A percentile compares a stretch with the other conserved stretches of the same genome.
These are phyloP conservation scores for Gyrodactylus salaris DNA, from an alignment of 1,140 invertebrate genomes.

Conservation along the genomic window DNA sequence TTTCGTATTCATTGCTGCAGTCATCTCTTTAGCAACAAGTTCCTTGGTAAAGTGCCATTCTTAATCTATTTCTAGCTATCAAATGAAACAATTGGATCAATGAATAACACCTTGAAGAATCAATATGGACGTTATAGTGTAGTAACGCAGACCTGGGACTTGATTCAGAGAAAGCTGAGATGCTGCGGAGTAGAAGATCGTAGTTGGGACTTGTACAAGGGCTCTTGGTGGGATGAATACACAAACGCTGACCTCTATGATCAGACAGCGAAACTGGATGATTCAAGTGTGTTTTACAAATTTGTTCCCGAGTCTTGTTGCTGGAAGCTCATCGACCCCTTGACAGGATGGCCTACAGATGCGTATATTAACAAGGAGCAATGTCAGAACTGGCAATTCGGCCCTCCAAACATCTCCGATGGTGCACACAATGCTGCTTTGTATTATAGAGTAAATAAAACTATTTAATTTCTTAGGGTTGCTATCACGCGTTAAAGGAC, in stretches of 20 bases:
- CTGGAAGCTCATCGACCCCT: not conserved
- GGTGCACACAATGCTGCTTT: constrained; percentile 2
- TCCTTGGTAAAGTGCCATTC: not conserved
- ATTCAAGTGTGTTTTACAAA: not conserved
- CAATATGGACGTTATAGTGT: not conserved
- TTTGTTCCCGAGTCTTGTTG: constrained; percentile 6
- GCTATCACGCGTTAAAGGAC: not conserved
- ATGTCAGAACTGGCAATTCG: constrained; percentile 3
- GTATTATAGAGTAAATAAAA: constrained; percentile 5
- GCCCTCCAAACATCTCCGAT: not conserved
- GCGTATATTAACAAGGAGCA: not conserved
- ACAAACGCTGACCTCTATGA: not conserved
- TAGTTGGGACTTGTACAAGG: not conserved
- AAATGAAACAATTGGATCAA: not conserved
- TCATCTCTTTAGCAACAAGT: not conserved
- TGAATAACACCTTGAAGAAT: not conserved
- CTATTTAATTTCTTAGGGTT: not conserved
- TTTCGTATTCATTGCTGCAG: not conserved
- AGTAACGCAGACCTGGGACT: not conserved
- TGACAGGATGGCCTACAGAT: constrained; percentile 2
- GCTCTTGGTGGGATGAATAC: not conserved
- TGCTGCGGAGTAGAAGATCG: not conserved
- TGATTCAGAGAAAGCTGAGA: not conserved
- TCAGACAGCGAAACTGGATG: not conserved
- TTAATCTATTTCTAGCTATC: not conserved